A percentile compares a stretch with the other conserved stretches of the same genome.
Evolutionary conservation across 2,113 vertebrate genomes (phyloP).

Genomic region (Phoenicopterus ruber): DNA sequence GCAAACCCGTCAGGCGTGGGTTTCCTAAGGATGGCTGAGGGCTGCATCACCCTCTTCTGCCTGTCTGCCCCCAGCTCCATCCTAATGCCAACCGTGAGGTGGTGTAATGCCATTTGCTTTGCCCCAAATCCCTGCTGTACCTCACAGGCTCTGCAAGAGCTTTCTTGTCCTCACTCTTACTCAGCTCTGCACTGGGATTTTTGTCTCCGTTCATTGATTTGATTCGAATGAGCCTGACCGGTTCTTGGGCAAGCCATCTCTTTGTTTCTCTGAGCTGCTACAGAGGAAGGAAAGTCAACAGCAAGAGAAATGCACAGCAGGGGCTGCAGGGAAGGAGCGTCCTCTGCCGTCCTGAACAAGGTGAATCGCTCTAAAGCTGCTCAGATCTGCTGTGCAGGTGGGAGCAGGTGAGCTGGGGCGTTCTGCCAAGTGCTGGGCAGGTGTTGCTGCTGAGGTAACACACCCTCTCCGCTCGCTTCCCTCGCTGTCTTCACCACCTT

Average conservation of each 20-base stretch:
- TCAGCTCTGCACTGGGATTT: background rate
- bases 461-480: background rate
- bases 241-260: background rate
- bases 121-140: background rate
- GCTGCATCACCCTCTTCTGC: background rate
- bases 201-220: background rate
- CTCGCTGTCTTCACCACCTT: background rate
- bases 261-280: background rate
- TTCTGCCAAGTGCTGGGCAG: background rate
- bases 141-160: background rate
- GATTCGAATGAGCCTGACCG: background rate
- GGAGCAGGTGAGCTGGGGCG: background rate
- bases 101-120: background rate
- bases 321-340: background rate
- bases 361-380: background rate
- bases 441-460: background rate
- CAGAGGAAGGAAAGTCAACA: background rate
- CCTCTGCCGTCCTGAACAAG: fast-evolving
- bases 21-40: background rate
- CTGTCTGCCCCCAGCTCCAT: background rate
- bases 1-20: background rate
- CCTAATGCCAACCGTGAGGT: background rate
- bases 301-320: background rate
- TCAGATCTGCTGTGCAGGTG: background rate
- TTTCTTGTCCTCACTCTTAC: background rate